Percentiles rank a stretch among this genome's conserved stretches.
Evolutionary conservation across 2,888 invertebrate genomes (phyloP).

Genomic region (Hirtodrosophila cameraria): DNA sequence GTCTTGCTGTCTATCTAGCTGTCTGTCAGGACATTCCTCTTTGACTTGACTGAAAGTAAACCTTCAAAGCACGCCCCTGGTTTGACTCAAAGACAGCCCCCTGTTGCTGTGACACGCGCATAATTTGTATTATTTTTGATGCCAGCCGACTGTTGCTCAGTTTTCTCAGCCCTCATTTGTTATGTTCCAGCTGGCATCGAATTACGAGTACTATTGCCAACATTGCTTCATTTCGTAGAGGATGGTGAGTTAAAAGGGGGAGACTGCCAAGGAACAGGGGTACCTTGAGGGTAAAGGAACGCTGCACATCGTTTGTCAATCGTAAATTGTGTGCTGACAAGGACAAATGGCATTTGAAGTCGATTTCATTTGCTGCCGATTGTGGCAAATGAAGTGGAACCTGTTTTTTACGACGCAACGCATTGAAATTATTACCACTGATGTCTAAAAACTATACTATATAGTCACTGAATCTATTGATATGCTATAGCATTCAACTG

Average conservation of each 20-base stretch:
- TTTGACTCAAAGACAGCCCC: too few relatives aligned
- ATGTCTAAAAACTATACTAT: too few relatives aligned
- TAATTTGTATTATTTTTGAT: conserved; percentile 65
- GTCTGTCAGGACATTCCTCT: not conserved
- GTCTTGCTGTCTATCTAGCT: not conserved
- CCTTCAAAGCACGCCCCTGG: conserved; percentile 1
- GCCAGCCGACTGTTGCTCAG: conserved; percentile 51
- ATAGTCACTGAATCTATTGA: not conserved
- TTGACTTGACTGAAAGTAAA: conserved; percentile 22
- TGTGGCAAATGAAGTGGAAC: conserved; percentile 72
- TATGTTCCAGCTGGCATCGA: conserved; percentile 59
- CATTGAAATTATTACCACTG: conserved; percentile 33
- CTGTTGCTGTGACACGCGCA: conserved; percentile 53
- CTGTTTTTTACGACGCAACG: conserved; percentile 40
- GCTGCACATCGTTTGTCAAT: conserved; percentile 72
- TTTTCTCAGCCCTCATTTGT: conserved; percentile 44
- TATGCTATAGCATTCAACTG: not conserved
- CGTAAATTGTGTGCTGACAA: conserved; percentile 71
- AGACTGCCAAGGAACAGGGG: not conserved
- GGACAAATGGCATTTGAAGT: conserved; percentile 75
- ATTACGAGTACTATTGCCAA: conserved; percentile 48
- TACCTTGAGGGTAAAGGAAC: not conserved
- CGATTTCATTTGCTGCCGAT: conserved; percentile 66
- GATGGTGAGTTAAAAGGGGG: not conserved
- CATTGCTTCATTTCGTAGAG: conserved; percentile 24